Evolutionary conservation across 2,888 invertebrate species (phyloP), one percentile per base, ranked within the genome.

Genomic region (Julus scanicus): DNA sequence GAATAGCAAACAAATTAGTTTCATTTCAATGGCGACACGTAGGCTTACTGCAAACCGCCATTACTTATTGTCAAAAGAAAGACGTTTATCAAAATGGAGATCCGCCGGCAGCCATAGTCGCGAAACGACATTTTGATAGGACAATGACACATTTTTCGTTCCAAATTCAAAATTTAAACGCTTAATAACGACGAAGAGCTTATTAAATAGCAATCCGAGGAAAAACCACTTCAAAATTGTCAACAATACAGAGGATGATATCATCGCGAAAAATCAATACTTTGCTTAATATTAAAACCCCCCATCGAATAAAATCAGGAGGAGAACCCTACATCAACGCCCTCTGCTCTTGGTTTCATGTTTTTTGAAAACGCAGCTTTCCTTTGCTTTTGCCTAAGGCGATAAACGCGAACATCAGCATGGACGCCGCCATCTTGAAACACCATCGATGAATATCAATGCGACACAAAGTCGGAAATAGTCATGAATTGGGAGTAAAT

Each of bases 1-100:
- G 71, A 71, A 71, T 71, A 71, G 71, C 71, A 71, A 71, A 71
- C 71, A 71, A 71, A 71, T 71, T 71, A 71, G 71, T 71, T 71
- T 71, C 71, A 71, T 71, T 71, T 29, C 71, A 71, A 71, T 71
- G 29, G 71, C 71, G 20, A 20, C 71, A 71, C 71, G 71, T 71
- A 71, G 71, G 71, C 71, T 20, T 71, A 9, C 71, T 71, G 20
- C 29, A 5, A 71, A 20, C 71, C 20, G 29, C 71, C 71, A 71
- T 71, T 71, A 71, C 20, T 71, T 71, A 71, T 71, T 71, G 71
- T 71, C 71, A 71, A 71, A 71, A 71, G 71, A 20, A 17, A 53
- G 71, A 71, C 71, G 71, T 71, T 71, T 20, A 71, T 71, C 71
- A 71, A 71, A 71, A n/a, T 15, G 11, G 29, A 20, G 71, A 71